Evolutionary conservation across 2,797 vertebrate genomes (phyloP).

Genomic region (Micropoecilia bifurca): DNA sequence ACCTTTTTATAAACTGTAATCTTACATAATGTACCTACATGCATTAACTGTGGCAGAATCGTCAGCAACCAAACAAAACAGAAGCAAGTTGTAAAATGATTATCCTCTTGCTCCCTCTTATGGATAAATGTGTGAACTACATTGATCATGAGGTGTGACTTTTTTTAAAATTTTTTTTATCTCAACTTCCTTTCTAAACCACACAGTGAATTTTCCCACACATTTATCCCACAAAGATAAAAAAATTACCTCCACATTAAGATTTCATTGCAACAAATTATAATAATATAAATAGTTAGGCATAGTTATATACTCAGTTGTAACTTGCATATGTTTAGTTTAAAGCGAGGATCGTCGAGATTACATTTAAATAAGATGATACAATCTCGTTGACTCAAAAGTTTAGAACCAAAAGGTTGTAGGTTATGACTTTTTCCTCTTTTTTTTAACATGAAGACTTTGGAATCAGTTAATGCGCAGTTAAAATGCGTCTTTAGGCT

Average conservation of each 20-base stretch:
- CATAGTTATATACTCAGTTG: not conserved
- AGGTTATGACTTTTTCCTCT: too few species aligned
- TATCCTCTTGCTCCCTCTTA: conserved; percentile 16
- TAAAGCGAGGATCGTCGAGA: not conserved
- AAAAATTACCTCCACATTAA: not conserved
- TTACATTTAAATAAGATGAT: not conserved
- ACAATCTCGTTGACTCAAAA: not conserved
- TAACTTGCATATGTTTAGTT: not conserved
- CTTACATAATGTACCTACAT: not conserved
- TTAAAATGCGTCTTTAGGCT: not conserved
- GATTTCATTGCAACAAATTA: not conserved
- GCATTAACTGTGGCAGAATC: not conserved
- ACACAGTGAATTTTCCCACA: not conserved
- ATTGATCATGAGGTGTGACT: not conserved
- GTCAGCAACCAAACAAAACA: too few species aligned
- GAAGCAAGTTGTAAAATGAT: too few species aligned
- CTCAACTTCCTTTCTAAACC: not conserved
- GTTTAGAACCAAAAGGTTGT: not conserved
- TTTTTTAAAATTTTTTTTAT: not conserved
- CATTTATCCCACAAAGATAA: not conserved
- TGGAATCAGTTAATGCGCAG: not conserved
- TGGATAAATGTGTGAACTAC: not conserved
- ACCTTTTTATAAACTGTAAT: not conserved
- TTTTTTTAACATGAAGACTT: not conserved
- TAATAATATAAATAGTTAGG: not conserved